These are phyloP conservation scores for Karalla daura DNA, from an alignment of 2,797 vertebrate genomes.

Conservation along the genomic window DNA sequence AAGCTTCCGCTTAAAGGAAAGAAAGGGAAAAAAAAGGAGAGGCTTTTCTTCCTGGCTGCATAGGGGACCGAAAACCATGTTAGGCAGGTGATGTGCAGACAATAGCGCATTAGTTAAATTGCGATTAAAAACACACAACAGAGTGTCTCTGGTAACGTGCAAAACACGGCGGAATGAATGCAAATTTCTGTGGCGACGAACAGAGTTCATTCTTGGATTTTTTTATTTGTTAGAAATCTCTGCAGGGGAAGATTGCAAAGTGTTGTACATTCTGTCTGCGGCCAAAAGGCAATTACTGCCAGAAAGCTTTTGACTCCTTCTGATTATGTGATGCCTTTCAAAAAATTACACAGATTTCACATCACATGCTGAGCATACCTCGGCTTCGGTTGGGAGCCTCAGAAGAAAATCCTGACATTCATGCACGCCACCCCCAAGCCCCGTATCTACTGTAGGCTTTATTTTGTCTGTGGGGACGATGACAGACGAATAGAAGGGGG, in stretches of 20 bases:
- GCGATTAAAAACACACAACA: constrained; percentile 29
- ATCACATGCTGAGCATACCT: constrained; percentile 75
- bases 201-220: constrained; percentile 51
- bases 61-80: constrained; percentile 24
- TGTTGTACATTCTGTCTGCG: constrained; percentile 61
- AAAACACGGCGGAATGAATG: constrained; percentile 41
- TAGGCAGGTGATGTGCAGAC: background rate
- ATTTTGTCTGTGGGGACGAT: constrained; percentile 68
- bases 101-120: constrained; percentile 29
- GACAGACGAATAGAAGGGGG: constrained; percentile 74
- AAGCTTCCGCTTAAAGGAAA: constrained; percentile 27
- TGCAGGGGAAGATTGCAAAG: constrained; percentile 62
- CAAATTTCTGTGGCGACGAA: constrained; percentile 38
- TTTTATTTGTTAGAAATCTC: constrained; percentile 66
- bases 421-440: constrained; percentile 47
- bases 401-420: constrained; percentile 68
- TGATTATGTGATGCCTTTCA: constrained; percentile 75
- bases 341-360: constrained; percentile 74
- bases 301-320: constrained; percentile 74
- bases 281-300: constrained; percentile 73
- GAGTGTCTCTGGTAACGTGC: constrained; percentile 41
- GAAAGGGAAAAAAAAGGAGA: no score
- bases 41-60: constrained; percentile 23
- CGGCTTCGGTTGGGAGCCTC: constrained; percentile 62
- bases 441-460: constrained; percentile 64